These are phyloP conservation scores for Scrobipalpa costella DNA, from an alignment of 2,888 invertebrate species.

Conservation along the genomic window DNA sequence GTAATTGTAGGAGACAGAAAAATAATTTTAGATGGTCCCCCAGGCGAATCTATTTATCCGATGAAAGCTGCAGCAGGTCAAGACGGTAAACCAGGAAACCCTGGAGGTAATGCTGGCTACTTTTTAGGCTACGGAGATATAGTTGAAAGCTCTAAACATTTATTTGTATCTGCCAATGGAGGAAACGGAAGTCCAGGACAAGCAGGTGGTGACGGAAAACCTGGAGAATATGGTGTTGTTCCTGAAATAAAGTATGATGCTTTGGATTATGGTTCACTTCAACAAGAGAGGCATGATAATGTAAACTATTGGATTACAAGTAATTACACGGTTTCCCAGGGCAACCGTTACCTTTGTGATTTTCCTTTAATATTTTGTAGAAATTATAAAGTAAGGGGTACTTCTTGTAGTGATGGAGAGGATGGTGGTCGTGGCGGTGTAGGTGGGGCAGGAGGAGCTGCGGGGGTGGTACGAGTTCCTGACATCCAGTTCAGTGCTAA, in stretches of 20 bases:
- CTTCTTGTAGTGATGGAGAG: slow-evolving; percentile 1
- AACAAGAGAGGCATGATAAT: not conserved
- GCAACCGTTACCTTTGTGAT: not conserved
- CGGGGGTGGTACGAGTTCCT: not conserved
- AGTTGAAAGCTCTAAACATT: not conserved
- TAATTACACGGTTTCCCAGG: not conserved
- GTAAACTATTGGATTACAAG: not conserved
- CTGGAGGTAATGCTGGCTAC: not conserved
- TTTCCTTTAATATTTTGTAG: not conserved
- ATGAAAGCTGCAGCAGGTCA: not conserved
- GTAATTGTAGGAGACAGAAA: not conserved
- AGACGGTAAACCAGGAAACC: not conserved
- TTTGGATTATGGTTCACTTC: not conserved
- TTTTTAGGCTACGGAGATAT: not conserved
- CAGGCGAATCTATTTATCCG: not conserved
- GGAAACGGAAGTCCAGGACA: not conserved
- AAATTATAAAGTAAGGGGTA: not conserved
- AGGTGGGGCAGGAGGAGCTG: not conserved
- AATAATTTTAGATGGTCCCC: not conserved
- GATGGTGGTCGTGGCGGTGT: not conserved
- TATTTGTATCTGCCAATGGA: not conserved
- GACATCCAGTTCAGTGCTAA: not conserved
- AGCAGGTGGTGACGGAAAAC: not conserved
- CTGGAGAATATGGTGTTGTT: not conserved
- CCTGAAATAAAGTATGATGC: not conserved